A percentile compares a stretch with the other conserved stretches of the same genome.
These are phyloP conservation scores for Platyrinchus mystaceus DNA, from an alignment of 2,797 vertebrate genomes.

Conservation along the genomic window DNA sequence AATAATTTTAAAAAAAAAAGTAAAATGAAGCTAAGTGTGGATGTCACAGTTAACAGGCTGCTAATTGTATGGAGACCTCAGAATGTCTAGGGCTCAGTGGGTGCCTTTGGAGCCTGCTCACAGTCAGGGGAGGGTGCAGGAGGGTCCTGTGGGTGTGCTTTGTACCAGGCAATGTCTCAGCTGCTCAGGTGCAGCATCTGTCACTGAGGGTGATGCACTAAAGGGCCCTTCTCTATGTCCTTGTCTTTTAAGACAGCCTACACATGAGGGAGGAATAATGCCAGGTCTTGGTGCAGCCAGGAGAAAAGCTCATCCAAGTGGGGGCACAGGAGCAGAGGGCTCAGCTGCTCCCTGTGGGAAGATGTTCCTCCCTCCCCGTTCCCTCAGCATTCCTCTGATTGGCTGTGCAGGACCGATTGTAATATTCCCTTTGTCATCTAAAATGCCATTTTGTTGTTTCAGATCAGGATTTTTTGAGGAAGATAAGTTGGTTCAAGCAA, in stretches of 20 bases:
- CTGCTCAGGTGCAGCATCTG: neutral
- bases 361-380: neutral
- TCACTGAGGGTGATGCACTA: neutral
- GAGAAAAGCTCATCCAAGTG: neutral
- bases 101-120: neutral
- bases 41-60: neutral
- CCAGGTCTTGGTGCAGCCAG: neutral
- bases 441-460: neutral
- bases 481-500: neutral
- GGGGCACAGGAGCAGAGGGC: neutral
- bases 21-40: neutral
- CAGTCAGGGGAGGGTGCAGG: neutral
- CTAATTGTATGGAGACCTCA: neutral
- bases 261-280: neutral
- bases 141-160: rapidly evolving
- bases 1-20: neutral
- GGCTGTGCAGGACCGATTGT: neutral
- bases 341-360: neutral
- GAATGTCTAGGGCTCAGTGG: neutral
- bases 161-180: rapidly evolving
- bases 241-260: neutral
- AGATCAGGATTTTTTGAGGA: neutral
- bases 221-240: neutral
- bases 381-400: neutral
- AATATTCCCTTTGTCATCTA: neutral